Percentiles rank a stretch among this genome's conserved stretches.
Evolutionary conservation across 35 echinoderm and acorn worm genomes (phyloP).

Genomic region (Diadema setosum): DNA sequence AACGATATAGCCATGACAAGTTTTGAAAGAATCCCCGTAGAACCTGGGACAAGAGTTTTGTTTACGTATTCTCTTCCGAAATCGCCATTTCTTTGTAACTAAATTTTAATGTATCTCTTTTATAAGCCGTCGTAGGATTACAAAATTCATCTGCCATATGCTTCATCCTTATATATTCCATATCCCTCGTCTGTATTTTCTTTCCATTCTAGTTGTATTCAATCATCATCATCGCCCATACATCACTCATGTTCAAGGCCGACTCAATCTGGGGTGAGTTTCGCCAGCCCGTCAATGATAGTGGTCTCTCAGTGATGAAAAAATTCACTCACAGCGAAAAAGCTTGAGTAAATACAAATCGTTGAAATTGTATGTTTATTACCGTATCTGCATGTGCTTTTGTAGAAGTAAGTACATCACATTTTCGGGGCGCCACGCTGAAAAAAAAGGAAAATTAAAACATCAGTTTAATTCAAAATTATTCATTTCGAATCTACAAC

Average conservation of each 20-base stretch:
- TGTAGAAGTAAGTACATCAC: background rate
- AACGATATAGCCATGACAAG: too few relatives aligned
- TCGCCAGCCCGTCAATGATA: background rate
- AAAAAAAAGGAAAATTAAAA: background rate
- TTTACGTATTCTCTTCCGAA: background rate
- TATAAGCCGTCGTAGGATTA: background rate
- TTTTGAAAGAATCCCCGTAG: background rate
- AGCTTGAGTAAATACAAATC: background rate
- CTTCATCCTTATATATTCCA: background rate
- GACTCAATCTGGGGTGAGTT: slow-evolving; percentile 1
- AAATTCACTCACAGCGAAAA: background rate
- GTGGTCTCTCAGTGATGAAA: background rate
- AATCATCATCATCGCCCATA: background rate
- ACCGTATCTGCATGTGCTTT: background rate
- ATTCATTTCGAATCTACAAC: too few relatives aligned
- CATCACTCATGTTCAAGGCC: background rate
- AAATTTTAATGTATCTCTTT: background rate
- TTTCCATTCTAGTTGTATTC: background rate
- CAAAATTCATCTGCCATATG: background rate
- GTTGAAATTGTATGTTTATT: background rate
- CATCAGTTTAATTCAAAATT: too few relatives aligned
- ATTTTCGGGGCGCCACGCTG: background rate
- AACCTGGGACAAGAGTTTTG: background rate
- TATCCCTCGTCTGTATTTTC: background rate
- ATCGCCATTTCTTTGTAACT: background rate